Conservation (phyloP, 2,797 vertebrate species). For the Toxotes lorentzi region DNA sequence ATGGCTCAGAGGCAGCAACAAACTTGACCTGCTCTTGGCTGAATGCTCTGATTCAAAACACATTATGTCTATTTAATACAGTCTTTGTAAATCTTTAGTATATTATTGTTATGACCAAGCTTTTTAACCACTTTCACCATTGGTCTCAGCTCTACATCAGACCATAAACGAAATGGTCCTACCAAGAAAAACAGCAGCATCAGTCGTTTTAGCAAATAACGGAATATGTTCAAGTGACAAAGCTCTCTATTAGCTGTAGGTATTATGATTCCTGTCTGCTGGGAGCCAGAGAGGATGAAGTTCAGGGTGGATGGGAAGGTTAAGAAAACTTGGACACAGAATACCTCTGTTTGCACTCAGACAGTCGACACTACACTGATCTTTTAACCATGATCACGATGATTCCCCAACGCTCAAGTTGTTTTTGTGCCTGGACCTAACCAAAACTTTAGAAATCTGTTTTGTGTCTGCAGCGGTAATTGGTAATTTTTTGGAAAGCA, state of each 20-base stretch:
- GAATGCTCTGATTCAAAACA: slow-evolving; percentile 42
- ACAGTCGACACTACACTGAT: neutral
- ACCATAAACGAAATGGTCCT: neutral
- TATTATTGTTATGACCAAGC: slow-evolving; percentile 20
- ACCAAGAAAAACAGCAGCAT: slow-evolving; percentile 3
- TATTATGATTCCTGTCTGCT: neutral
- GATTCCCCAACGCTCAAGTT: neutral
- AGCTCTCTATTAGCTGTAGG: neutral
- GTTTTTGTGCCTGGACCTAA: neutral
- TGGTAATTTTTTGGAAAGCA: neutral
- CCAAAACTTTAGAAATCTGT: neutral
- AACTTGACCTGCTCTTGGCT: slow-evolving; percentile 59
- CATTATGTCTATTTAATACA: slow-evolving; percentile 29
- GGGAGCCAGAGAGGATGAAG: neutral
- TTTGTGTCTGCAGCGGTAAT: neutral
- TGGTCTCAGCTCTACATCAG: neutral
- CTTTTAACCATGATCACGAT: neutral
- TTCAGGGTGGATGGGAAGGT: neutral
- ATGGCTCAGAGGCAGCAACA: slow-evolving; percentile 64
- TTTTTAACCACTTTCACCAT: slow-evolving; percentile 16
- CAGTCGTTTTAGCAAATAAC: neutral
- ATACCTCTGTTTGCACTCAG: neutral
- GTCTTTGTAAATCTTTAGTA: slow-evolving; percentile 16
- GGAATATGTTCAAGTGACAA: neutral
- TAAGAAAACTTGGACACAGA: neutral